A percentile compares a stretch with the other conserved stretches of the same genome.
Evolutionary conservation across 1,140 invertebrate genomes (phyloP).

Genomic region (Drosophila sucinea): DNA sequence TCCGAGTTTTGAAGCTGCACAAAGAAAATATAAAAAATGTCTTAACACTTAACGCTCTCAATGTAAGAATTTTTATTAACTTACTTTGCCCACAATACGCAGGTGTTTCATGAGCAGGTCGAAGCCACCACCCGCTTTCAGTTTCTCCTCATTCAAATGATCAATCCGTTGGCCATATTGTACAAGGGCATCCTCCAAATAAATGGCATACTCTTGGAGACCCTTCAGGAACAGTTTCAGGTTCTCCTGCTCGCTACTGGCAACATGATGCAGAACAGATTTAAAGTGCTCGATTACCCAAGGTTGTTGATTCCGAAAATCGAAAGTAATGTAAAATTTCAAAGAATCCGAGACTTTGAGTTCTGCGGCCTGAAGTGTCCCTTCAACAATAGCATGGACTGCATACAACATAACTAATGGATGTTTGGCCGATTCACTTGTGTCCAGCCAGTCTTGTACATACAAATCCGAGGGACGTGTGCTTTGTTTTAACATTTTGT

Average conservation of each 20-base stretch:
- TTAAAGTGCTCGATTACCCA: conserved; percentile 43
- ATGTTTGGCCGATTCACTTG: conserved; percentile 28
- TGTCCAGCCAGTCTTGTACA: conserved; percentile 66
- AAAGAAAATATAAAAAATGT: neutral
- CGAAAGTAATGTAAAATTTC: neutral
- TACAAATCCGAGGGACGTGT: conserved; percentile 58
- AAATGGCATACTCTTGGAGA: conserved; percentile 49
- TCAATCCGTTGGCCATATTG: conserved; percentile 3
- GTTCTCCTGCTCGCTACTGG: conserved; percentile 44
- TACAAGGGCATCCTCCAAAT: conserved; percentile 53
- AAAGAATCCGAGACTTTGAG: neutral
- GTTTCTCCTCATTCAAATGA: conserved; percentile 18
- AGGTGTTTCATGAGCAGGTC: conserved; percentile 36
- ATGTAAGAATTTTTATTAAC: neutral
- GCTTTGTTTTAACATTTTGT: conserved; percentile 13
- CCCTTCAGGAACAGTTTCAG: conserved; percentile 44
- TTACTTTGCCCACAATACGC: conserved; percentile 31
- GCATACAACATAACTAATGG: conserved; percentile 68
- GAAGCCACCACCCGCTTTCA: conserved; percentile 25
- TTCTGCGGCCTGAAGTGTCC: neutral
- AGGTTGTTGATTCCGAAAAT: neutral
- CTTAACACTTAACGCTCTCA: neutral
- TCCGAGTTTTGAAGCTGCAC: conserved; percentile 34
- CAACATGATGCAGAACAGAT: conserved; percentile 48
- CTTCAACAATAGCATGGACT: conserved; percentile 20